These are phyloP conservation scores for Aleiodes testaceus DNA, from an alignment of 2,888 invertebrate species.

Conservation along the genomic window DNA sequence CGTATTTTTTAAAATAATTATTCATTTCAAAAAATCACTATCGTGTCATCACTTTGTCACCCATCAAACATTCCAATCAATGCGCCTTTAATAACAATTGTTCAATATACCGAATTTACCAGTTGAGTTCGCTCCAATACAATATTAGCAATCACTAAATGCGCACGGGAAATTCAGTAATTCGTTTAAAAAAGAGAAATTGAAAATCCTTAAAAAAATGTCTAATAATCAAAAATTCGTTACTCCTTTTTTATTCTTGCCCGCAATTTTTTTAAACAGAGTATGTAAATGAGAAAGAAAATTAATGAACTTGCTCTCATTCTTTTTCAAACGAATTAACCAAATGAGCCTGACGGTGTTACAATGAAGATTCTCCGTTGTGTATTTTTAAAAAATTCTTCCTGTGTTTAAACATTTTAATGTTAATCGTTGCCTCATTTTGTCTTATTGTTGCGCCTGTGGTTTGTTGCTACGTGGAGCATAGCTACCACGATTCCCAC, in stretches of 20 bases:
- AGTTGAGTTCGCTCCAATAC: no score
- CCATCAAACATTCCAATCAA: slow-evolving; percentile 5
- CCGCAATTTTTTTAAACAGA: slow-evolving; percentile 38
- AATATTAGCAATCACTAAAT: neutral
- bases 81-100: neutral
- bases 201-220: slow-evolving; percentile 18
- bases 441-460: slow-evolving; percentile 65
- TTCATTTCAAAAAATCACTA: slow-evolving; percentile 7
- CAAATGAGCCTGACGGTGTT: slow-evolving; percentile 54
- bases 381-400: slow-evolving; percentile 32
- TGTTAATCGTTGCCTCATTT: slow-evolving; percentile 44
- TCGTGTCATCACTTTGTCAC: slow-evolving; percentile 8
- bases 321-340: slow-evolving; percentile 56
- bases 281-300: slow-evolving; percentile 33
- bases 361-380: slow-evolving; percentile 45
- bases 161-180: neutral
- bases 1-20: slow-evolving; percentile 29
- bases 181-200: slow-evolving; percentile 11
- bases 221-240: slow-evolving; percentile 48
- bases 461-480: slow-evolving; percentile 64
- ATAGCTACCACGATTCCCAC: slow-evolving; percentile 70
- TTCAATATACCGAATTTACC: no score
- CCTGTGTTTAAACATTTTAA: slow-evolving; percentile 2
- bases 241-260: slow-evolving; percentile 41
- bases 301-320: slow-evolving; percentile 43